Conservation (phyloP, 1,140 invertebrate species). For the Antheraea mylitta region DNA sequence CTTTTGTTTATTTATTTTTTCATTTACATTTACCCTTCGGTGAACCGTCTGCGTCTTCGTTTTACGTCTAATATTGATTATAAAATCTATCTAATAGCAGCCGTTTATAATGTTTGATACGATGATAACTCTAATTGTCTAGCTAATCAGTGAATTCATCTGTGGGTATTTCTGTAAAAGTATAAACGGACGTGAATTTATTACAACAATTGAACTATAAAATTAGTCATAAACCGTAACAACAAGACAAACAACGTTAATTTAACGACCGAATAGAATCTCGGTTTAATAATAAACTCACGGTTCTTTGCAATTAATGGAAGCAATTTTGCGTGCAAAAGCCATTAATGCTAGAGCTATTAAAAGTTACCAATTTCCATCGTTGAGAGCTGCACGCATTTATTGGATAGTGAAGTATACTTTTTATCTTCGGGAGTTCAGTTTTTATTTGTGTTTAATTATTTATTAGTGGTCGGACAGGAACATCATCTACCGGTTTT, state of each 20-base stretch:
- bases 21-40: constrained; percentile 67
- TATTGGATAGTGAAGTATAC: constrained; percentile 11
- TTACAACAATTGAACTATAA: constrained; percentile 26
- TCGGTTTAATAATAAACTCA: constrained; percentile 41
- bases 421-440: neutral
- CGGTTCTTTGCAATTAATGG: constrained; percentile 39
- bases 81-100: constrained; percentile 69
- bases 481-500: constrained; percentile 41
- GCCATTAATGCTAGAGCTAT: constrained; percentile 41
- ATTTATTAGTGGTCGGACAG: constrained; percentile 44
- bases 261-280: constrained; percentile 37
- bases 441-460: constrained; percentile 42
- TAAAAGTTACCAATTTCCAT: constrained; percentile 50
- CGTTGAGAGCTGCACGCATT: constrained; percentile 36
- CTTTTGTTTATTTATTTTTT: constrained; percentile 72
- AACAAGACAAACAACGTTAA: constrained; percentile 33
- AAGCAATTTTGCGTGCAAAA: constrained; percentile 48
- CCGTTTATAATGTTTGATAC: constrained; percentile 55
- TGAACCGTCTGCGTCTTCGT: constrained; percentile 56
- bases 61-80: constrained; percentile 73
- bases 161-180: constrained; percentile 18
- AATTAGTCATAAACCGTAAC: constrained; percentile 23
- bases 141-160: constrained; percentile 43
- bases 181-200: constrained; percentile 18
- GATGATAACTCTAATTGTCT: constrained; percentile 67